Evolutionary conservation across 1,140 invertebrate species (phyloP), one percentile per base, ranked within the genome.

Genomic region (Pseudomyrmex pallidus): DNA sequence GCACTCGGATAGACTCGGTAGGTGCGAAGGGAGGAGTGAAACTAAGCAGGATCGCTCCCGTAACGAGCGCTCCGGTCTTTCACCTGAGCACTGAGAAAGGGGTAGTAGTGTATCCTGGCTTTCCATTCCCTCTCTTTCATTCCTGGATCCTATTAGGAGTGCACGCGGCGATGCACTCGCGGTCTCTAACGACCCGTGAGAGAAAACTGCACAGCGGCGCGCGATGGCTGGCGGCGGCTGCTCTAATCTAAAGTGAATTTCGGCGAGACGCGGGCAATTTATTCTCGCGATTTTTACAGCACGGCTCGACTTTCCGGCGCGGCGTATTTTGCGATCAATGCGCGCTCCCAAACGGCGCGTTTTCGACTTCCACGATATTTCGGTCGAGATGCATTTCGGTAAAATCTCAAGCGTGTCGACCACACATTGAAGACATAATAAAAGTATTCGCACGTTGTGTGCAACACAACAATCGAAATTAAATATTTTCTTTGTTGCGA

Each of bases 211-310:
- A 35, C 35, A 62, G 46, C 72, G 57, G 54, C 54, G 78, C 48
- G 52, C 62, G 66, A 22, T 76, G 74, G 44, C 20, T 48, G 35
- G 35, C 62, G 35, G 8, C 52, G 25, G 66, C 52, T 66, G 46
- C 66, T 88, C 82, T 90, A 90, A 90, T 90, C 85, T 82, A 88
- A 90, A 90, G 89, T 88, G 89, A 90, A 90, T 90, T 88, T 90
- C 76, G 72, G 77, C 48, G 67, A 78, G 70, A 70, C 85, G 25
- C 59, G 25, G 54, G 13, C 86, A 74, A 89, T 89, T 89, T 89
- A 89, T 89, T 83, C 74, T 64, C 83, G 62, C 76, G 83, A 82
- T 87, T 88, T 78, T 87, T 85, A 74, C 59, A 80, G 57, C 74
- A 10, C 56, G 35, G 22, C 54, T 76, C 10, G 10, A 9, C 48